Conservation (phyloP, 2,113 vertebrate genomes). For the Carollia perspicillata region DNA sequence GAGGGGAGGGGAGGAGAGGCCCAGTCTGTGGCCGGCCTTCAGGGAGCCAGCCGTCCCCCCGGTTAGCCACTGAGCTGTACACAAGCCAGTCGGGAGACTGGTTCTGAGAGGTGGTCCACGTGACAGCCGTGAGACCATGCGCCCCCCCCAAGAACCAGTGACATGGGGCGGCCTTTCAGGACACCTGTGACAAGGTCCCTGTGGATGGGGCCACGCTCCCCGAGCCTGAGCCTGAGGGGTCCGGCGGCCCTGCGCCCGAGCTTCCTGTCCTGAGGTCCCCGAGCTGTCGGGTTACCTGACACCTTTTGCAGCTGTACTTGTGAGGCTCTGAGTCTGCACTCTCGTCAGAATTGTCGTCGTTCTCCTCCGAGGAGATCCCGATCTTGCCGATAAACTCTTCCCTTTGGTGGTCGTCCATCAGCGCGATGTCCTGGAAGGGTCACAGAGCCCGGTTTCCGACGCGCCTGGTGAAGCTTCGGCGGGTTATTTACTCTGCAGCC, state of each 20-base stretch:
- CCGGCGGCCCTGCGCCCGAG: background rate
- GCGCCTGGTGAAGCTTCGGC: fast-evolving
- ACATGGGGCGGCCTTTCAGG: background rate
- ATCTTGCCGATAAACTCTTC: slow-evolving; percentile 97
- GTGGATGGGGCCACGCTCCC: background rate
- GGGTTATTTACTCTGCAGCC: fast-evolving
- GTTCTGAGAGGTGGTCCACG: background rate
- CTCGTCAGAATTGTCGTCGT: slow-evolving; percentile 90
- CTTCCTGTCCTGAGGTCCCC: background rate
- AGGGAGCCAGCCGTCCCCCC: background rate
- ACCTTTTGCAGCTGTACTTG: slow-evolving; percentile 99
- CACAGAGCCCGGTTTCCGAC: fast-evolving
- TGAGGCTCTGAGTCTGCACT: slow-evolving; percentile 93
- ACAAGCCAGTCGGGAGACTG: background rate
- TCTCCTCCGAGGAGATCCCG: slow-evolving; percentile 94
- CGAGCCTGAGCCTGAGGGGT: background rate
- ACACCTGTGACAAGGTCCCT: background rate
- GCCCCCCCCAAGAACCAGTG: background rate
- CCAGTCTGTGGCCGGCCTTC: fast-evolving
- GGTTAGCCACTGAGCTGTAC: background rate
- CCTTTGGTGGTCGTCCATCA: slow-evolving; percentile 97
- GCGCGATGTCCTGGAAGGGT: slow-evolving; percentile 90
- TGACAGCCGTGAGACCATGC: background rate
- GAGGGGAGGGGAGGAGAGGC: no score
- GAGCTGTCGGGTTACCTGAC: slow-evolving; percentile 84